Evolutionary conservation across 2,797 vertebrate species (phyloP).

Genomic region (Aeoliscus strigatus): DNA sequence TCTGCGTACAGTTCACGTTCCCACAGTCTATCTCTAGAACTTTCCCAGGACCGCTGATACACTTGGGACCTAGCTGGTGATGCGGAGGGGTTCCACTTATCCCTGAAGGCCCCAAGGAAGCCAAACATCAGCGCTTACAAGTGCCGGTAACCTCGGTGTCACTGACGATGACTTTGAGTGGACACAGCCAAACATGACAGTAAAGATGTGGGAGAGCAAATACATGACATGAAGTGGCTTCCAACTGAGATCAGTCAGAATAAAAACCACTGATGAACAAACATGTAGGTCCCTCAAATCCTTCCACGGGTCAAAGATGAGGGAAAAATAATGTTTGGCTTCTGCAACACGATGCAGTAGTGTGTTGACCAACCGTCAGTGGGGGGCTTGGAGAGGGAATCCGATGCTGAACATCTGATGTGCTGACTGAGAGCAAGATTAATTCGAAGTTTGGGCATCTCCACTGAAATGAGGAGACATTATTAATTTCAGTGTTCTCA

Average conservation of each 20-base stretch:
- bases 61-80: constrained; percentile 61
- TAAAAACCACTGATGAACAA: constrained; percentile 12
- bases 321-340: constrained; percentile 51
- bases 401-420: constrained; percentile 21
- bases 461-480: constrained; percentile 1
- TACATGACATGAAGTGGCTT: too few species aligned
- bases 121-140: constrained; percentile 41
- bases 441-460: constrained; percentile 1
- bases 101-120: constrained; percentile 49
- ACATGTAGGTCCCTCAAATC: constrained; percentile 13
- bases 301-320: constrained; percentile 9
- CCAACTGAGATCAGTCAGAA: constrained; percentile 18
- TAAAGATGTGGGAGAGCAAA: neutral
- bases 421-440: constrained; percentile 19
- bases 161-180: constrained; percentile 22
- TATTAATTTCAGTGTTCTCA: too few species aligned
- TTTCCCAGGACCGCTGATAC: constrained; percentile 76
- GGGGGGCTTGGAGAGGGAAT: constrained; percentile 26
- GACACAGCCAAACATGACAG: constrained; percentile 13
- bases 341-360: constrained; percentile 48
- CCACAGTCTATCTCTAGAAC: constrained; percentile 69
- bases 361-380: constrained; percentile 31
- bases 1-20: constrained; percentile 67
- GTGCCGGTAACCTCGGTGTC: constrained; percentile 38
- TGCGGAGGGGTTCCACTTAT: constrained; percentile 41